Evolutionary conservation across 1,140 invertebrate species (phyloP).

Genomic region (Sarcophaga bullata): DNA sequence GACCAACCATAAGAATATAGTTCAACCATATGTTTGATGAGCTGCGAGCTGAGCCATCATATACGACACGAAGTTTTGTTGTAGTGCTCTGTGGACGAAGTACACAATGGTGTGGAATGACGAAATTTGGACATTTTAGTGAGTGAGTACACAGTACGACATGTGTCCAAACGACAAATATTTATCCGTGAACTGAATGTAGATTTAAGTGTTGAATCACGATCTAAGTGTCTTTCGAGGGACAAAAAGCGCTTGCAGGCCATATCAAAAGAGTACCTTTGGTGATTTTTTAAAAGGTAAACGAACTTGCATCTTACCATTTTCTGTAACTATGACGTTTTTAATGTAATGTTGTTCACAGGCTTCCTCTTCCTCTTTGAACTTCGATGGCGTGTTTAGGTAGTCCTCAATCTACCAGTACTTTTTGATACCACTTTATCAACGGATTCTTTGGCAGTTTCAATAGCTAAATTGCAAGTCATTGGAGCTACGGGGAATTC

Average conservation of each 20-base stretch:
- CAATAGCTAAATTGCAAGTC: neutral
- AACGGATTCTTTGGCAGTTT: too few relatives aligned
- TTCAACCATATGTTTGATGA: constrained; percentile 41
- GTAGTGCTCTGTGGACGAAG: constrained; percentile 42
- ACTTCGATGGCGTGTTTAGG: neutral
- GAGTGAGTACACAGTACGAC: neutral
- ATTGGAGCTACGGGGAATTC: neutral
- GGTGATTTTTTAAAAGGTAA: constrained; percentile 18
- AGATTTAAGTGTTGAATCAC: neutral
- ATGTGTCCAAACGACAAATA: neutral
- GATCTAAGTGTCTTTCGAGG: neutral
- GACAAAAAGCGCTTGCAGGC: neutral
- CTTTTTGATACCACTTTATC: too few relatives aligned
- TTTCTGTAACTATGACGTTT: neutral
- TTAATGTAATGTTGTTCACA: neutral
- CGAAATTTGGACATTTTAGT: neutral
- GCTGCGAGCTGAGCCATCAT: constrained; percentile 50
- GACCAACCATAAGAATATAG: constrained; percentile 22
- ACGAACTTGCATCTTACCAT: constrained; percentile 8
- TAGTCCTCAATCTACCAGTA: constrained; percentile 22
- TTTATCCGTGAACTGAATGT: neutral
- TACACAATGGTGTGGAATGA: constrained; percentile 46
- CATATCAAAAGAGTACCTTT: neutral
- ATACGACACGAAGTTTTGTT: constrained; percentile 40
- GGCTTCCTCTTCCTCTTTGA: neutral